Base-by-base conservation (phyloP, 2,113 vertebrate species). In the Micronycteris hirsuta region DNA sequence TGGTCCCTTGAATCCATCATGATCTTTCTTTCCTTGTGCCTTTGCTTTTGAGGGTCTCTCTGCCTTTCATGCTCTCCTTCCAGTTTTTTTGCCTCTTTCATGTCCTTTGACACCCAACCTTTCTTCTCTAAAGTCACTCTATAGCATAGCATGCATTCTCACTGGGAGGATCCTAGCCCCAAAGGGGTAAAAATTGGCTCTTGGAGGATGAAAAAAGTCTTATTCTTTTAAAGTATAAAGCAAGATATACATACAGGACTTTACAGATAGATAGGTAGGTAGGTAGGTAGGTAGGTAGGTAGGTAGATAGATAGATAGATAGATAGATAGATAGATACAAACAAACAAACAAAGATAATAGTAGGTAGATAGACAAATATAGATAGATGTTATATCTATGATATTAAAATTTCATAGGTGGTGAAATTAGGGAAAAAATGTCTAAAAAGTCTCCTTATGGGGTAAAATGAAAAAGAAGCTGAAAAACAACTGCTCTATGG, bases 151-250 rank as follows among this genome's bases (percentile, higher is more conserved):
- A 31, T 45, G 28, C 4, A 49, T n/a, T 84, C 74, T 31, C 31
- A n/a, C 0, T 3, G 33, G 16, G 9, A 14, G 14, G 45, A 26
- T 15, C 9, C 45, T 15, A 19, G 2, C 16, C 58, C 56, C 38
- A 71, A 58, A 58, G 10, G 36, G 41, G 31, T 36, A 7, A 61
- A 94, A 70, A 70, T 0, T 45, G 31, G 1, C 19, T 89, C 22
- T 22, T 43, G 4, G 67, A 67, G 31, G 61, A 67, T 47, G 52
- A 49, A 71, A 82, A 65, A 82, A 45, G 4, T 33, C 33, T 24
- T 80, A 91, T 22, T 86, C 14, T 70, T 84, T 76, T 47, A 81
- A 88, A 41, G 13, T 63, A 28, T 47, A 73, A 95, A 73, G 22
- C 47, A 78, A 87, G 47, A 83, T 45, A 45, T 0, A 94, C 20